Conservation (phyloP, 1,140 invertebrate genomes). For the Druon quercuslanigerum region DNA sequence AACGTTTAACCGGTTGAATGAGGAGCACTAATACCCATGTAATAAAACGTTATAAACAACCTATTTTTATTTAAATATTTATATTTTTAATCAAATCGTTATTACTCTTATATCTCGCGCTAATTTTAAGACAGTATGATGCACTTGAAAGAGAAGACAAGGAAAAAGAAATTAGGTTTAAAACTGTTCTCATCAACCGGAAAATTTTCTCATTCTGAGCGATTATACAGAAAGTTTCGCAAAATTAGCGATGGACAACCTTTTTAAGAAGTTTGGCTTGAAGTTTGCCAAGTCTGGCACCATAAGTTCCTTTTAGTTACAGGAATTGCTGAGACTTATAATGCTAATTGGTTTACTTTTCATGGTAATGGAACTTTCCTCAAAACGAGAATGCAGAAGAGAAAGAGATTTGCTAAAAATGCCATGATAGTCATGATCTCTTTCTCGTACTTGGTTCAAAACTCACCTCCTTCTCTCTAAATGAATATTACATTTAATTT, state of each 20-base stretch:
- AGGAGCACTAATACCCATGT: no score
- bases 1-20: no score
- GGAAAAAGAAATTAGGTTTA: not conserved
- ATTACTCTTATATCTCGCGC: no score
- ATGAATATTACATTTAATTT: not conserved
- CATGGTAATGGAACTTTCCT: slow-evolving; percentile 9
- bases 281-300: not conserved
- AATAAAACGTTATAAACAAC: no score
- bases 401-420: not conserved
- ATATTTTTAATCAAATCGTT: no score
- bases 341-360: slow-evolving; percentile 31
- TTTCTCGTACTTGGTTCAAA: slow-evolving; percentile 24
- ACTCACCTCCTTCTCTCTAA: not conserved
- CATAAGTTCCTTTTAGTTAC: slow-evolving; percentile 12
- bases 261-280: not conserved
- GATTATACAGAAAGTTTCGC: not conserved
- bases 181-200: not conserved
- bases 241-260: not conserved
- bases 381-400: not conserved
- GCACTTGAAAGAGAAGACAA: not conserved
- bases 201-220: not conserved
- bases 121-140: no score
- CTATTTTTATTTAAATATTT: no score
- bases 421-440: slow-evolving; percentile 5
- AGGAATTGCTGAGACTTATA: slow-evolving; percentile 9